Evolutionary conservation across 2,888 invertebrate species (phyloP), one percentile per base, ranked within the genome.

Genomic region (Drosophila cyrtoloma): DNA sequence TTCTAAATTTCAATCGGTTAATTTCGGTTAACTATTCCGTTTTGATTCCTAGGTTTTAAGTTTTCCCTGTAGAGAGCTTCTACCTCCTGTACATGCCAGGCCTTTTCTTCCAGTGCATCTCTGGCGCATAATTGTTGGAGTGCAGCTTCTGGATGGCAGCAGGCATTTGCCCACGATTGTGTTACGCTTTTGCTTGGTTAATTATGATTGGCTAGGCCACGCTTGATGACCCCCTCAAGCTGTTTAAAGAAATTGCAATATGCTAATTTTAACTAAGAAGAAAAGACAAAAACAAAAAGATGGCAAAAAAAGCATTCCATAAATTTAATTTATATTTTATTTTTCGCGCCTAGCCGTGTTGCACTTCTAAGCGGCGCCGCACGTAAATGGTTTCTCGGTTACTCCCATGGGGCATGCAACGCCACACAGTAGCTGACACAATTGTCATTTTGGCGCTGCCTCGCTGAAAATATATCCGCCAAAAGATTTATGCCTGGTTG

Each of bases 401-500:
- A 42, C 69, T 30, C 71, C 69, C 52, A 53, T 64, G 55, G 55
- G 69, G 53, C 67, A 60, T 57, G 62, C 61, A 69, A 47, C 72
- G 12, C 76, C 75, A 73, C 84, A 92, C 93, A 91, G 93, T 93
- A 93, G 93, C 93, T 91, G 91, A 88, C 91, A 92, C 92, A 92
- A 92, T 92, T 92, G 92, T 92, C 92, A 92, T 89, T 92, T 81
- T 64, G 71, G 71, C 81, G 82, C 85, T 84, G 88, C 85, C 82
- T 79, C 69, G 77, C 77, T 80, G 88, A 88, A 90, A 82, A 86
- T 86, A 56, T 65, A 37, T 37, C 65, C 67, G 65, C 66, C 68
- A 44, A 86, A 88, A 88, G 92, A 92, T 91, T 92, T 92, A 91
- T 91, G 88, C 76, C 71, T 39, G 67, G 59, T 47, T 39, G 67